Base-by-base conservation (phyloP, 1,140 invertebrate genomes). In the Eciton burchellii region DNA sequence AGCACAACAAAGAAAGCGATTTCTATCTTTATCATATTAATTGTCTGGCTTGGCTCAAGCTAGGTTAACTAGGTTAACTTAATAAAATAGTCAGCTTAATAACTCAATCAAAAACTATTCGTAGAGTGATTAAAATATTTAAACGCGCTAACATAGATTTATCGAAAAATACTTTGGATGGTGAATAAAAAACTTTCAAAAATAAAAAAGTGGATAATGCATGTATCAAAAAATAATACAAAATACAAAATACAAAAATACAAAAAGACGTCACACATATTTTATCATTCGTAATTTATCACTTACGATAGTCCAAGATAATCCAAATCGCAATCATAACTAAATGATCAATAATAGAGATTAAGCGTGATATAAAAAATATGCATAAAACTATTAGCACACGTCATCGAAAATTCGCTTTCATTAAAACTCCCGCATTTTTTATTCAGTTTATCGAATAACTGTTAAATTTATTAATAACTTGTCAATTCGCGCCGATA, bases 261-360 rank as follows among this genome's bases (percentile, higher is more conserved):
- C n/a, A 60, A 35, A n/a, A 19, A 52, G 41, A n/a, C n/a, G n/a
- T n/a, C n/a, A n/a, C n/a, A n/a, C n/a, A n/a, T n/a, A n/a, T n/a
- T 26, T 26, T 14, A 60, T 16, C 57, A 14, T 60, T n/a, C n/a
- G n/a, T 9, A 56, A 6, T 41, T 71, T 41, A 54, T 71, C 35
- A 41, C 56, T 71, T 35, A 4, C 0, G n/a, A 57, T 65, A 49
- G 19, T 41, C 8, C 26, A 45, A 35, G 12, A 62, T 6, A n/a
- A n/a, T n/a, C n/a, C 9, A 66, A 77, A 65, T 66, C 24, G 19
- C 3, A 66, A 54, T 43, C 19, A 16, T 4, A 3, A 26, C 66
- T 66, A 66, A 65, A 52, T 43, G 41, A 65, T 76, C 29, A 43
- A 77, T 66, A 41, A 41, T 68, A 19, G 19, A 5, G 16, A 5